These are phyloP conservation scores for Paramormyrops hopkinsi DNA, from an alignment of 2,797 vertebrate species.

Conservation along the genomic window DNA sequence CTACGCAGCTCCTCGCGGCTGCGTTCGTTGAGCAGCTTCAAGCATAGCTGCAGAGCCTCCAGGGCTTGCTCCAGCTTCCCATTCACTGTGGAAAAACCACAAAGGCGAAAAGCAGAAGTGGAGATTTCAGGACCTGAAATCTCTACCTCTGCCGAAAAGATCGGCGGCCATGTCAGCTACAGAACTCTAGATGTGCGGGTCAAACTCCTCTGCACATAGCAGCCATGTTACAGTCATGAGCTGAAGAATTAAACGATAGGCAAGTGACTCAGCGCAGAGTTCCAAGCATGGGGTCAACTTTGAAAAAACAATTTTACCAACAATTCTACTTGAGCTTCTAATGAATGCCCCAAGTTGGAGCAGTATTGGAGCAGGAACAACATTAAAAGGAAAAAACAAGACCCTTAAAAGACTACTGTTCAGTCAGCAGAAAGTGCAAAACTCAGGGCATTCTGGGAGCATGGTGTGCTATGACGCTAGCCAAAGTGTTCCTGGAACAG, in stretches of 20 bases:
- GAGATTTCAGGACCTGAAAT: neutral
- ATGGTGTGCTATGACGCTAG: neutral
- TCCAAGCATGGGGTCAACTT: neutral
- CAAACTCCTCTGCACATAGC: neutral
- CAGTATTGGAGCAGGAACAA: neutral
- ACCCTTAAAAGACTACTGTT: neutral
- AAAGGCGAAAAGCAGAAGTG: neutral
- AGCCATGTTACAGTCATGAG: neutral
- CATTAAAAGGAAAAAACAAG: neutral
- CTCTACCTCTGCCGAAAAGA: neutral
- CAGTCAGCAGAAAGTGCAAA: neutral
- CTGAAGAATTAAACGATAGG: neutral
- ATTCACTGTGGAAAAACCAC: slow-evolving; percentile 66
- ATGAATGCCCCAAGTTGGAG: neutral
- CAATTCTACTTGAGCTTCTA: neutral
- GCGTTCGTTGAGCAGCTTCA: slow-evolving; percentile 85
- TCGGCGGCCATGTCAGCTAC: neutral
- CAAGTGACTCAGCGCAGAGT: neutral
- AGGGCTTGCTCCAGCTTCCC: slow-evolving; percentile 85
- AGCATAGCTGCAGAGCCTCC: slow-evolving; percentile 84
- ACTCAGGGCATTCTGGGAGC: neutral
- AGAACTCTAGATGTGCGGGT: neutral
- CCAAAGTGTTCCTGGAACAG: neutral
- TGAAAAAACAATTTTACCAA: neutral
- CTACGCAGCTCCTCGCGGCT: slow-evolving; percentile 87